These are phyloP conservation scores for Macropis europaea DNA, from an alignment of 2,888 invertebrate genomes.

Conservation along the genomic window DNA sequence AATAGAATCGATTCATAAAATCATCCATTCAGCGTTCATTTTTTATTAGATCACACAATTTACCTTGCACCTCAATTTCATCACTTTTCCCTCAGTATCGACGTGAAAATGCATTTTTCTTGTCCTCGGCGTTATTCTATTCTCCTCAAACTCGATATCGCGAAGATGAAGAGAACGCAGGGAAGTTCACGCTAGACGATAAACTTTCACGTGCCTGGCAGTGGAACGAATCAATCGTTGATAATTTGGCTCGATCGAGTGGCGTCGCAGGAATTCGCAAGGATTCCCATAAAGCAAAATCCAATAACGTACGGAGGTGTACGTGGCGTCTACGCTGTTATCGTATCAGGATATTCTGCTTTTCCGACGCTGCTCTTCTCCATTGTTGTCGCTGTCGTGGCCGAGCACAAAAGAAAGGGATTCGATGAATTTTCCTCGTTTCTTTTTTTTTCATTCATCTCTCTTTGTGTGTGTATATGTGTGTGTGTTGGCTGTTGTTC, in stretches of 20 bases:
- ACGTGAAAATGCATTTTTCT: neutral
- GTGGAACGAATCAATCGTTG: slow-evolving; percentile 19
- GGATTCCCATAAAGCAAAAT: slow-evolving; percentile 52
- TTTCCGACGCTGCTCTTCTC: slow-evolving; percentile 1
- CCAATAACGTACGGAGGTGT: slow-evolving; percentile 50
- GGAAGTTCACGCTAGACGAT: slow-evolving; percentile 9
- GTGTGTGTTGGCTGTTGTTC: too few relatives aligned
- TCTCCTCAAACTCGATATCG: neutral
- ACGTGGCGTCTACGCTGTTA: slow-evolving; percentile 49
- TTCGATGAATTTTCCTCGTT: slow-evolving; percentile 10
- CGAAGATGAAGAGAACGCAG: slow-evolving; percentile 6
- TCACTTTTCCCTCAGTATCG: neutral
- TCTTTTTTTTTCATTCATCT: neutral
- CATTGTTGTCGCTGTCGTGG: slow-evolving; percentile 5
- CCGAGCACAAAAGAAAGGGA: slow-evolving; percentile 13
- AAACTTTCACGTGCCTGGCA: neutral
- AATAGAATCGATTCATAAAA: too few relatives aligned
- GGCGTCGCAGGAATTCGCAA: neutral
- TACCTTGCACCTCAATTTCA: neutral
- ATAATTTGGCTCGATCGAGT: slow-evolving; percentile 12
- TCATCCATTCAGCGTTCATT: too few relatives aligned
- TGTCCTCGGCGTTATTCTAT: neutral
- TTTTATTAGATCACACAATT: too few relatives aligned
- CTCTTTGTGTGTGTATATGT: too few relatives aligned
- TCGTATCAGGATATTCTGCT: slow-evolving; percentile 52